Evolutionary conservation across 2,888 invertebrate genomes (phyloP), one percentile per base, ranked within the genome.

Genomic region (Choristoneura rosaceana): DNA sequence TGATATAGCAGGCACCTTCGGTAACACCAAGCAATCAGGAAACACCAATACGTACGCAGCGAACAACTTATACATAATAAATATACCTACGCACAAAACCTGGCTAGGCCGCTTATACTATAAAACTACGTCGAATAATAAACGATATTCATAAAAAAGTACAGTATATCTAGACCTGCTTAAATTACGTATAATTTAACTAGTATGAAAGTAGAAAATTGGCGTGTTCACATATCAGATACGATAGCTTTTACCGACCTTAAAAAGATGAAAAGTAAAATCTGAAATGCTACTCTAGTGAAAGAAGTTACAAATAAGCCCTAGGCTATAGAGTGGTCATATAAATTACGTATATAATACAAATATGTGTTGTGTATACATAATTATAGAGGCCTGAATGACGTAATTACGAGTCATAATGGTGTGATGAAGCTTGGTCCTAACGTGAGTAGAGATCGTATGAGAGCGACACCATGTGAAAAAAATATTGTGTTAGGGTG

Each of bases 1-100:
- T 95, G 99, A 99, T 96, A 99, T 99, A 96, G 99, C 99, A 95
- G 99, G 99, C 96, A 98, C 98, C 98, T 98, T 96, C 94, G 91
- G 94, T 94, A 94, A 95, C 93, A 94, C 91, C 91, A 94, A 92
- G 90, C 91, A 91, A 93, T 94, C 92, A 92, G 91, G 84, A 90
- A 86, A 90, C 86, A 87, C 86, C 87, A 87, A 87, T 82, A 87
- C 78, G 78, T 25, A 71, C 77, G 75, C 73, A 79, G 78, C 83
- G 78, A 81, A 79, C 82, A 74, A 81, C 86, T 86, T 86, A 87
- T 85, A 88, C 85, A 87, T 86, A 84, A 85, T 85, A 86, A 84
- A 86, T 84, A 87, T 76, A 77, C 79, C 75, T 87, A 86, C 86
- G 82, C 82, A 89, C 86, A 88, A 84, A 81, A 80, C 82, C 84